Evolutionary conservation across 2,888 invertebrate species (phyloP).

Genomic region (Plebejus melissa): DNA sequence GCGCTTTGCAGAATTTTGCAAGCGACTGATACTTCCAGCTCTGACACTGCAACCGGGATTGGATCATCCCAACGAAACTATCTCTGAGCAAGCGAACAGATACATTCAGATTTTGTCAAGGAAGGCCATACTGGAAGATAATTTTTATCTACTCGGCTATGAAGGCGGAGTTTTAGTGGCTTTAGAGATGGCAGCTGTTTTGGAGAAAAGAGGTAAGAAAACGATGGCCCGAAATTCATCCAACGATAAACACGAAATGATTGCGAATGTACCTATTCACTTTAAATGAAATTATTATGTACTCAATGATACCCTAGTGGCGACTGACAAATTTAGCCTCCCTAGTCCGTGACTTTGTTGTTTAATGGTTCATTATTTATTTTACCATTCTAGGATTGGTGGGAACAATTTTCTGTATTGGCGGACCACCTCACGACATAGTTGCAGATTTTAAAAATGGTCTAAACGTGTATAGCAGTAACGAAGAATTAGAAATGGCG

Average conservation of each 20-base stretch:
- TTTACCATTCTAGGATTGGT: constrained; percentile 42
- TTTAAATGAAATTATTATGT: too few species aligned
- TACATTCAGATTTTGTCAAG: constrained; percentile 42
- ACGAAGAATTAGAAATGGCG: constrained; percentile 47
- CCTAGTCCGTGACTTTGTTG: too few species aligned
- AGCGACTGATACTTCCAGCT: constrained; percentile 49
- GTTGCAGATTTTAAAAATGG: constrained; percentile 42
- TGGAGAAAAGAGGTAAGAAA: constrained; percentile 49
- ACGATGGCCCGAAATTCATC: too few species aligned
- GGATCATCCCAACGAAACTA: constrained; percentile 44
- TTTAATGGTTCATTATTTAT: too few species aligned
- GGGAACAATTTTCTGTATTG: constrained; percentile 56
- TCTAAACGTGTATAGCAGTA: constrained; percentile 40
- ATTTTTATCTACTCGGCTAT: constrained; percentile 54
- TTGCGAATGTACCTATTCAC: too few species aligned
- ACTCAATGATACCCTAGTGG: too few species aligned
- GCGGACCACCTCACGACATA: constrained; percentile 48
- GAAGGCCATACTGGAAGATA: constrained; percentile 32
- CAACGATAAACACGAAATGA: too few species aligned
- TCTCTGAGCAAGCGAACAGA: constrained; percentile 45
- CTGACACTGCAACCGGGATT: constrained; percentile 49
- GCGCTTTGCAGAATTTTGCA: constrained; percentile 46
- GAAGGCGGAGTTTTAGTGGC: constrained; percentile 51
- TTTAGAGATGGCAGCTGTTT: constrained; percentile 53
- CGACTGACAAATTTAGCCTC: too few species aligned